Evolutionary conservation across 2,113 vertebrate genomes (phyloP).

Genomic region (Callopanchax toddi): DNA sequence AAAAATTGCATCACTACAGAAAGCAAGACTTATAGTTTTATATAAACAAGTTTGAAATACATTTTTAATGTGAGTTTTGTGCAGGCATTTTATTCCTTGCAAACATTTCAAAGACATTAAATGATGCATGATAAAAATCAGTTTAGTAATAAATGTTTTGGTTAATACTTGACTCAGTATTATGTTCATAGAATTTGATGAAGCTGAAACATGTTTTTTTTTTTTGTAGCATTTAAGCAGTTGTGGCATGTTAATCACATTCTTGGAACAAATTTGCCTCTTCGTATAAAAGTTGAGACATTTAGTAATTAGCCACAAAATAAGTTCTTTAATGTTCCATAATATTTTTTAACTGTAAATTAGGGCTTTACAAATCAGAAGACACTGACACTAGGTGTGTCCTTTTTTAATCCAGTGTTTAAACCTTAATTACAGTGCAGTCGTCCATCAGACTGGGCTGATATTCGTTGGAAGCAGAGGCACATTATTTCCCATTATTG

Average conservation of each 20-base stretch:
- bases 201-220: too few species aligned
- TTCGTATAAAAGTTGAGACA: background rate
- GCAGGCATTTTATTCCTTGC: too few species aligned
- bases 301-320: background rate
- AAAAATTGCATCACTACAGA: conserved; percentile 28
- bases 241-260: too few species aligned
- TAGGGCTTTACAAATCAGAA: background rate
- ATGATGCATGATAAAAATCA: too few species aligned
- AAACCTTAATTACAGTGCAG: background rate
- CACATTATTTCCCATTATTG: background rate
- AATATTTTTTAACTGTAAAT: background rate
- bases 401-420: background rate
- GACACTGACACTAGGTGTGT: background rate
- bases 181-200: too few species aligned
- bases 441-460: background rate
- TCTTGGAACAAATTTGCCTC: background rate
- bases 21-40: conserved; percentile 16
- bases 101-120: too few species aligned
- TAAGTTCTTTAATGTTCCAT: background rate
- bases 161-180: too few species aligned
- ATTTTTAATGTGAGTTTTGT: too few species aligned
- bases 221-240: too few species aligned
- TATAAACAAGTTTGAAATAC: too few species aligned
- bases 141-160: too few species aligned
- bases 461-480: background rate